Evolutionary conservation across 2,797 vertebrate genomes (phyloP), one percentile per base, ranked within the genome.

Genomic region (Crenuchus spilurus): DNA sequence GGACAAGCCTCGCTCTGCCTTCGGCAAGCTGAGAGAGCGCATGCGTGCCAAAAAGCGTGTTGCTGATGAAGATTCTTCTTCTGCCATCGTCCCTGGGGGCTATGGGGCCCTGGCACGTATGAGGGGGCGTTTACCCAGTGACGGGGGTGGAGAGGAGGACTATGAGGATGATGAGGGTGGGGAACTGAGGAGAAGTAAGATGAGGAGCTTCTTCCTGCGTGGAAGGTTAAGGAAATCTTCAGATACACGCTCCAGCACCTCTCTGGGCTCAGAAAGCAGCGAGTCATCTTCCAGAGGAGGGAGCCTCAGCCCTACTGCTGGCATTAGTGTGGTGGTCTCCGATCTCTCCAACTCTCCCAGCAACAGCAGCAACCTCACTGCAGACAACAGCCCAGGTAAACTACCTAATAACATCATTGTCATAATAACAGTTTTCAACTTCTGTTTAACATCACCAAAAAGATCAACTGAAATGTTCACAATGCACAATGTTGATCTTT

Each of bases 241-340:
- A 0, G 92, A 98, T 82, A 97, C 94, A 0, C 95, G 94, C 14
- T 99, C 98, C 83, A 98, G 90, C 88, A 96, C 96, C 0, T 99
- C 97, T 0, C 89, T 99, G 80, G 95, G 95, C 6, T 99, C 98
- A 0, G 96, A 97, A 91, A 98, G 97, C 89, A 99, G 96, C 57
- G 84, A 96, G 85, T 92, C 91, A 0, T 99, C 97, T n/a, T 96
- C 96, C 0, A 90, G 95, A 37, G 96, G 98, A 0, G 94, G 94
- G n/a, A 96, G 94, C 80, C 91, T 95, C 71, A 94, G 92, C 64
- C 94, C 92, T 68, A 94, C 89, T 0, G 92, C 93, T 4, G 95
- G 94, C 33, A 90, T 96, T 22, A 94, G 94, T 0, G 86, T 93
- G 0, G 92, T 90, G 7, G 88, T 90, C 1, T 92, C 95, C 0